Base-by-base conservation (phyloP, 2,888 invertebrate species). In the Physocephala rufipes region DNA sequence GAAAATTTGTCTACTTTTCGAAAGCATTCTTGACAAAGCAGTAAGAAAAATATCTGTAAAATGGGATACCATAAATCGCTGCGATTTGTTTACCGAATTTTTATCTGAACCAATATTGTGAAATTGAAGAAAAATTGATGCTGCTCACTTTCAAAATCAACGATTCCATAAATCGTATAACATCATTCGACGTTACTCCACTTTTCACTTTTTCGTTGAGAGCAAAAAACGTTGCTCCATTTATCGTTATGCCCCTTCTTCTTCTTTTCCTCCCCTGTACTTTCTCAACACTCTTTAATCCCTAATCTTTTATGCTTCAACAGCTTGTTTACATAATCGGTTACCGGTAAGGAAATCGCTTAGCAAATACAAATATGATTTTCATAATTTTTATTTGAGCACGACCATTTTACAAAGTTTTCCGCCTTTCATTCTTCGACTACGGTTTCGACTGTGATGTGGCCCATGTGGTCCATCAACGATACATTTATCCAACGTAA, bases 351-450 rank as follows among this genome's bases (percentile, higher is more conserved):
- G 9, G 21, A 55, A 21, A 55, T 55, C 7, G 21, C 9, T 55
- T 55, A 55, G 53, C 4, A 55, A 55, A 19, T 15, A 58, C 58
- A 24, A 24, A 58, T 53, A 21, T 28, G 28, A 21, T 58, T 28
- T 58, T 28, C 58, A 58, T 58, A 15, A 55, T 13, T n/a, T n/a
- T n/a, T n/a, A 21, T n/a, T 24, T 9, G 36, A 36, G 36, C 9
- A 36, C 36, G 36, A 58, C 28, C 58, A 26, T 15, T 2, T 2
- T 16, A 15, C 58, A 13, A 26, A 58, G 58, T 58, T 21, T 58
- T 58, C 58, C 58, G 58, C 58, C 58, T 58, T 58, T 58, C 58
- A 58, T 58, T n/a, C n/a, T n/a, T n/a, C n/a, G n/a, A n/a, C n/a
- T n/a, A n/a, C n/a, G n/a, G n/a, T n/a, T n/a, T 58, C 58, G 58